These are phyloP conservation scores for Pinna nobilis DNA, from an alignment of 1,140 invertebrate species.

Conservation along the genomic window DNA sequence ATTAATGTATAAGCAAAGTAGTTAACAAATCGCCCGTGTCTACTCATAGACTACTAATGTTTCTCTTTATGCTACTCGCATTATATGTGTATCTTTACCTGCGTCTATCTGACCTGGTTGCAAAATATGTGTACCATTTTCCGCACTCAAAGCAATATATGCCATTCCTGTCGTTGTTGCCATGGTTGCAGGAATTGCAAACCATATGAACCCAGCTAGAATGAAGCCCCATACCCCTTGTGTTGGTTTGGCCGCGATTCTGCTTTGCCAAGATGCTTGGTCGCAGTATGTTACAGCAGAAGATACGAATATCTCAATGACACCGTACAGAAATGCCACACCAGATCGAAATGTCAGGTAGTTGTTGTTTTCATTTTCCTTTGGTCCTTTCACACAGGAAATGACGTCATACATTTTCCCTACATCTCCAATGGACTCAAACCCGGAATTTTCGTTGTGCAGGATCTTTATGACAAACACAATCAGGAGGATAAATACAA, in stretches of 20 bases:
- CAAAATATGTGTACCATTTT: constrained; percentile 56
- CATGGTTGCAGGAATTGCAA: constrained; percentile 72
- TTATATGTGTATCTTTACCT: constrained; percentile 48
- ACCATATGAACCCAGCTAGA: constrained; percentile 73
- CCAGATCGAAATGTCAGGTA: constrained; percentile 65
- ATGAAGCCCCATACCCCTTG: constrained; percentile 72
- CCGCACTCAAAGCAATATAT: constrained; percentile 63
- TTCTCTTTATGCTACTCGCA: no score
- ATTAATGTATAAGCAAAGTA: neutral
- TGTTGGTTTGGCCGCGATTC: constrained; percentile 72
- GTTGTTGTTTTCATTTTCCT: constrained; percentile 64
- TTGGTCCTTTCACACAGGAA: constrained; percentile 60
- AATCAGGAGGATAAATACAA: constrained; percentile 69
- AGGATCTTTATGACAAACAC: constrained; percentile 58
- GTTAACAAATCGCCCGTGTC: neutral
- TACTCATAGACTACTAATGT: neutral
- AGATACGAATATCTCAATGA: constrained; percentile 65
- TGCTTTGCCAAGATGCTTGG: constrained; percentile 74
- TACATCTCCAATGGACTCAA: constrained; percentile 47
- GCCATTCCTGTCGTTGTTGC: constrained; percentile 69
- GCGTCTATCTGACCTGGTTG: constrained; percentile 60
- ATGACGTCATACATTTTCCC: constrained; percentile 58
- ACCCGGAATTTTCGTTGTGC: constrained; percentile 38
- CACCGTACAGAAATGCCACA: constrained; percentile 65
- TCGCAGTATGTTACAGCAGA: constrained; percentile 74